Evolutionary conservation across 2,113 vertebrate species (phyloP).

Genomic region (Proteles cristata): DNA sequence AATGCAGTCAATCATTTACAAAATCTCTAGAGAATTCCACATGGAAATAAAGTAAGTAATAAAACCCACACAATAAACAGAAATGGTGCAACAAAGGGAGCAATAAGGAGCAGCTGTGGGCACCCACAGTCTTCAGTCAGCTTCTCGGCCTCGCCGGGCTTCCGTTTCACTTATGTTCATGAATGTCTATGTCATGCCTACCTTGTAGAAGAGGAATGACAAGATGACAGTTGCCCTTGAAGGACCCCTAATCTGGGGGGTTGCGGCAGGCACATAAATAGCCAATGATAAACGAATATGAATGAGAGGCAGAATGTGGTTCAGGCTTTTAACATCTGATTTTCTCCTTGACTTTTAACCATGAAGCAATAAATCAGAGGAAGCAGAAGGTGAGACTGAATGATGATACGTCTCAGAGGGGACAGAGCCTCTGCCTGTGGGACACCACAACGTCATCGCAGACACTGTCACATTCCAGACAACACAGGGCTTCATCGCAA

Average conservation of each 20-base stretch:
- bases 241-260: neutral
- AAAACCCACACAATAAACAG: slow-evolving; percentile 26
- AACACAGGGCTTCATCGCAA: slow-evolving; percentile 95
- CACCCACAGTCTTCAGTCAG: neutral
- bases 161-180: fast-evolving
- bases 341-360: neutral
- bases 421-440: slow-evolving; percentile 92
- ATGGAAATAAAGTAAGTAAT: neutral
- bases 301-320: neutral
- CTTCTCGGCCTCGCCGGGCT: neutral
- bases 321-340: neutral
- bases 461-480: slow-evolving; percentile 96
- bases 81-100: neutral
- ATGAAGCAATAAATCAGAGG: slow-evolving; percentile 93
- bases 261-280: neutral
- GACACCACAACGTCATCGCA: slow-evolving; percentile 95
- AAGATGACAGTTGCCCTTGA: neutral
- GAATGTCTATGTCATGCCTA: too few relatives aligned
- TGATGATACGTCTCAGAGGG: slow-evolving; percentile 91
- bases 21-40: slow-evolving; percentile 1
- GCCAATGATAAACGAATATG: neutral
- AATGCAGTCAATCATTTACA: slow-evolving; percentile 42
- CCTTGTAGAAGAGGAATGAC: neutral
- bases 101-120: neutral
- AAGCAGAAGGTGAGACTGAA: slow-evolving; percentile 93